Conservation (phyloP, 2,888 invertebrate genomes). For the Onchidella celtica region DNA sequence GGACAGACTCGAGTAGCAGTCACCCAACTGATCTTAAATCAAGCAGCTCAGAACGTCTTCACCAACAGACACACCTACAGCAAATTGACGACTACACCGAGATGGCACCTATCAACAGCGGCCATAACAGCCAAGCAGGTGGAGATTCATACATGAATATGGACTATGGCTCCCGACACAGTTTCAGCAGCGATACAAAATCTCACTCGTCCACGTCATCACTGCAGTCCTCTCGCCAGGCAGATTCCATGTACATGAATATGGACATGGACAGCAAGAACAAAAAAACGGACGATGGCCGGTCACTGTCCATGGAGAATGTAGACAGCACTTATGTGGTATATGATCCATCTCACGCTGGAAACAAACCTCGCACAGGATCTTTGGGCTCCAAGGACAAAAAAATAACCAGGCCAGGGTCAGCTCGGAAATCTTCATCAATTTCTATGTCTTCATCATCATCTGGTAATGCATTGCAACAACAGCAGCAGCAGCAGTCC, state of each 20-base stretch:
- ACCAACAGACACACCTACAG: conserved; percentile 37
- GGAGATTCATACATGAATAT: conserved; percentile 45
- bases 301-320: conserved; percentile 46
- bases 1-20: conserved; percentile 57
- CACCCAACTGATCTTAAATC: conserved; percentile 47
- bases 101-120: conserved; percentile 56
- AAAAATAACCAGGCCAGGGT: conserved; percentile 34
- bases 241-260: conserved; percentile 45
- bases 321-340: conserved; percentile 53
- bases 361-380: conserved; percentile 41
- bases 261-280: conserved; percentile 38
- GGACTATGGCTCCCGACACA: neutral
- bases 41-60: conserved; percentile 38
- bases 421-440: conserved; percentile 30
- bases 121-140: neutral
- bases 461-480: neutral
- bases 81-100: conserved; percentile 59
- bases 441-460: conserved; percentile 16
- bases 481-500: too few species aligned
- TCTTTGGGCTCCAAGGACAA: conserved; percentile 47
- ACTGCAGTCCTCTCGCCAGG: neutral
- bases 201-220: neutral
- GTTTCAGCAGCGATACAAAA: neutral
- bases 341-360: conserved; percentile 49
- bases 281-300: neutral